Evolutionary conservation across 2,888 invertebrate species (phyloP).

Genomic region (Mesorhabditis spiculigera): DNA sequence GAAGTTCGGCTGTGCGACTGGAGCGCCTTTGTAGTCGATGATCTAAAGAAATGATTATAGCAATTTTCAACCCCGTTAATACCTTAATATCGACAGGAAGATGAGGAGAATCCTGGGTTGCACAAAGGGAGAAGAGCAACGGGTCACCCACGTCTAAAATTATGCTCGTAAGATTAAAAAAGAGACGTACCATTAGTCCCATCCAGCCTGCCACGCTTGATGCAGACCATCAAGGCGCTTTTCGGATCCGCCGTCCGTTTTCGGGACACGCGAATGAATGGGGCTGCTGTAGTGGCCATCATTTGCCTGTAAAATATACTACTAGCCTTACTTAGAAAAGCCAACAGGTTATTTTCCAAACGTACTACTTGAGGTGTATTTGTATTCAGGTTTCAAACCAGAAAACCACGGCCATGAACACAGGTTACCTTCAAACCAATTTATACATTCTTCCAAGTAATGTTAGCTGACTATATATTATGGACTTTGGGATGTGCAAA

Average conservation of each 20-base stretch:
- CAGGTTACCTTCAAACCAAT: too few relatives aligned
- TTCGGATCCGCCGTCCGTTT: conserved; percentile 50
- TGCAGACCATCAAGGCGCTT: conserved; percentile 40
- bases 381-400: too few relatives aligned
- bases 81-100: background rate
- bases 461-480: too few relatives aligned
- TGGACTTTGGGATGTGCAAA: too few relatives aligned
- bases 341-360: too few relatives aligned
- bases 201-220: conserved; percentile 13
- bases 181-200: background rate
- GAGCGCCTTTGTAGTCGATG: background rate
- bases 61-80: too few relatives aligned
- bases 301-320: too few relatives aligned
- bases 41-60: background rate
- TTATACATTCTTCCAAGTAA: too few relatives aligned
- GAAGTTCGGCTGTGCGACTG: too few relatives aligned
- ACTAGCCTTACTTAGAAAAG: too few relatives aligned
- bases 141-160: background rate
- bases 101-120: background rate
- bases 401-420: too few relatives aligned
- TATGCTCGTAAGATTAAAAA: background rate
- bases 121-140: conserved; percentile 2
- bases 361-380: too few relatives aligned
- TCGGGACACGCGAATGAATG: conserved; percentile 46
- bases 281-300: conserved; percentile 7